Base-by-base conservation (phyloP, 2,888 invertebrate genomes). In the Augiades crinisus region DNA sequence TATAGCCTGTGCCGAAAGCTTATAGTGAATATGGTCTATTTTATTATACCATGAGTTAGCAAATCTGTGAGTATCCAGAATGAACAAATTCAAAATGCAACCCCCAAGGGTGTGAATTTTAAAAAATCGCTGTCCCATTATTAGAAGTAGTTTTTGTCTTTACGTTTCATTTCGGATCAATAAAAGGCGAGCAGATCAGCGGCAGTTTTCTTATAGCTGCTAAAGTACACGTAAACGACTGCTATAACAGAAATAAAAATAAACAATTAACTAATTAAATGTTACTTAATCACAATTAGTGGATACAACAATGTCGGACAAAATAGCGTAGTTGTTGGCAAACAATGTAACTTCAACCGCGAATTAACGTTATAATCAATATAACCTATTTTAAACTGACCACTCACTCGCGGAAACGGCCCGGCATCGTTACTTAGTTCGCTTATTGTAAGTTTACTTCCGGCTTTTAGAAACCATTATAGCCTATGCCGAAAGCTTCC, bases 1-100 rank as follows among this genome's bases (percentile, higher is more conserved):
- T 10, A 8, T 27, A 27, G 36, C 50, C 47, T 45, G 59, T 54
- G n/a, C n/a, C n/a, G n/a, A n/a, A n/a, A n/a, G n/a, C n/a, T n/a
- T n/a, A n/a, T n/a, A n/a, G n/a, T n/a, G n/a, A n/a, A n/a, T n/a
- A n/a, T n/a, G n/a, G n/a, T n/a, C n/a, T n/a, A n/a, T n/a, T n/a
- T n/a, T n/a, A n/a, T n/a, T n/a, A n/a, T n/a, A n/a, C n/a, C n/a
- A n/a, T n/a, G n/a, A n/a, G n/a, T n/a, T n/a, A n/a, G n/a, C n/a
- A n/a, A n/a, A n/a, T n/a, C n/a, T n/a, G n/a, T n/a, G n/a, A n/a
- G n/a, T n/a, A n/a, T n/a, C n/a, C n/a, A n/a, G n/a, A n/a, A n/a
- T n/a, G n/a, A n/a, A n/a, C n/a, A n/a, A n/a, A n/a, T n/a, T n/a
- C n/a, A n/a, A n/a, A n/a, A n/a, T n/a, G n/a, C n/a, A n/a, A n/a